These are phyloP conservation scores for Hoplodrina ambigua DNA, from an alignment of 2,888 invertebrate genomes.

Conservation along the genomic window DNA sequence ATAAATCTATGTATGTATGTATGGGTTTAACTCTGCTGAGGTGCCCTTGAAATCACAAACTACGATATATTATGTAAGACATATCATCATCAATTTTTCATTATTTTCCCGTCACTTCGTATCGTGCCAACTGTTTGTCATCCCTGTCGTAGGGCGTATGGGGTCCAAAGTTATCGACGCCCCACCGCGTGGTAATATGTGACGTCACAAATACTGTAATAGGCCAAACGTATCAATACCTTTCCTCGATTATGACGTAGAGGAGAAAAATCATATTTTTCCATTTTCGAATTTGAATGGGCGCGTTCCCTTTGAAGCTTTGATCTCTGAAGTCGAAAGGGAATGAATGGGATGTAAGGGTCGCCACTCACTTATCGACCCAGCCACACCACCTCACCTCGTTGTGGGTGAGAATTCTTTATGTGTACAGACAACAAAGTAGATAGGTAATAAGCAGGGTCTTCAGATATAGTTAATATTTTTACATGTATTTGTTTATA, in stretches of 20 bases:
- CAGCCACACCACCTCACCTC: too few relatives aligned
- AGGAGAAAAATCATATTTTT: neutral
- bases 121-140: neutral
- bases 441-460: too few relatives aligned
- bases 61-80: too few relatives aligned
- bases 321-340: neutral
- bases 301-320: slow-evolving; percentile 14
- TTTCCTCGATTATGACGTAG: slow-evolving; percentile 4
- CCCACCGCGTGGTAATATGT: slow-evolving; percentile 1
- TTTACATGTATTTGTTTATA: too few relatives aligned
- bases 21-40: too few relatives aligned
- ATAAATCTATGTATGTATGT: too few relatives aligned
- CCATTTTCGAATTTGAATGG: slow-evolving; percentile 10
- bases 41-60: too few relatives aligned
- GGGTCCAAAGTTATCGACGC: neutral
- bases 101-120: neutral
- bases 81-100: too few relatives aligned
- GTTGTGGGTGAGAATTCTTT: too few relatives aligned
- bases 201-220: slow-evolving; percentile 18
- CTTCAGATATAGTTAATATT: too few relatives aligned
- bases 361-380: too few relatives aligned
- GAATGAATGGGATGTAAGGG: neutral
- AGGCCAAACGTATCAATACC: slow-evolving; percentile 30
- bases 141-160: neutral
- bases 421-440: too few relatives aligned